Percentiles rank a stretch among this genome's conserved stretches.
These are phyloP conservation scores for Tenebrosternarchus preto DNA, from an alignment of 2,113 vertebrate species.

Conservation along the genomic window DNA sequence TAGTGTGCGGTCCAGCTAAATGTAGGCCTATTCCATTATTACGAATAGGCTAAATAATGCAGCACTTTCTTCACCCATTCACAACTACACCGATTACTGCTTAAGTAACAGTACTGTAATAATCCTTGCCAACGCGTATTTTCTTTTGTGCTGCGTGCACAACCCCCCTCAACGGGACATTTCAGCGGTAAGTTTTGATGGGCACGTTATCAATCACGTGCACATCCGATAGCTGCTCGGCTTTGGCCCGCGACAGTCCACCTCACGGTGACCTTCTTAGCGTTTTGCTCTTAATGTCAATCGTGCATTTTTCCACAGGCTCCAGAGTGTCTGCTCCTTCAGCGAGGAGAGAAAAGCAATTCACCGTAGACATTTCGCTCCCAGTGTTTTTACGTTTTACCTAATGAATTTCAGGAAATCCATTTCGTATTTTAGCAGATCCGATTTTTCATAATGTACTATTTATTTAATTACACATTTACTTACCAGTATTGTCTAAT, in stretches of 20 bases:
- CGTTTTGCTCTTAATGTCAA: constrained; percentile 87
- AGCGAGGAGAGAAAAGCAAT: constrained; percentile 68
- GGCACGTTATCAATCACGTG: constrained; percentile 61
- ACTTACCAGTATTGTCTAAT: too few species aligned
- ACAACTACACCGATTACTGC: background rate
- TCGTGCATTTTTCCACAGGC: constrained; percentile 81
- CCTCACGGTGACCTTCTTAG: constrained; percentile 73
- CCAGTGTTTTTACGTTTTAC: background rate
- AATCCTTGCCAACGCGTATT: background rate
- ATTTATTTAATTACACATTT: too few species aligned
- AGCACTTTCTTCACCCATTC: too few species aligned
- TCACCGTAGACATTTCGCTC: constrained; percentile 35
- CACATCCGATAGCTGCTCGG: constrained; percentile 46
- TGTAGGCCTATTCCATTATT: too few species aligned
- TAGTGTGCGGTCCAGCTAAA: too few species aligned
- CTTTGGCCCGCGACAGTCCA: constrained; percentile 72
- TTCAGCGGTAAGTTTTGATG: constrained; percentile 52
- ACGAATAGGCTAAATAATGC: too few species aligned
- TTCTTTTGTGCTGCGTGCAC: too few species aligned
- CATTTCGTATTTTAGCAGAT: too few species aligned
- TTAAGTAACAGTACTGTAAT: background rate
- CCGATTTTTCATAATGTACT: too few species aligned
- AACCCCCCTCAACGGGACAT: constrained; percentile 5
- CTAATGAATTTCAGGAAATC: too few species aligned
- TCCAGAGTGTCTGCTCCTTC: constrained; percentile 84